Evolutionary conservation across 2,113 vertebrate genomes (phyloP), one percentile per base, ranked within the genome.

Genomic region (Eira barbara): DNA sequence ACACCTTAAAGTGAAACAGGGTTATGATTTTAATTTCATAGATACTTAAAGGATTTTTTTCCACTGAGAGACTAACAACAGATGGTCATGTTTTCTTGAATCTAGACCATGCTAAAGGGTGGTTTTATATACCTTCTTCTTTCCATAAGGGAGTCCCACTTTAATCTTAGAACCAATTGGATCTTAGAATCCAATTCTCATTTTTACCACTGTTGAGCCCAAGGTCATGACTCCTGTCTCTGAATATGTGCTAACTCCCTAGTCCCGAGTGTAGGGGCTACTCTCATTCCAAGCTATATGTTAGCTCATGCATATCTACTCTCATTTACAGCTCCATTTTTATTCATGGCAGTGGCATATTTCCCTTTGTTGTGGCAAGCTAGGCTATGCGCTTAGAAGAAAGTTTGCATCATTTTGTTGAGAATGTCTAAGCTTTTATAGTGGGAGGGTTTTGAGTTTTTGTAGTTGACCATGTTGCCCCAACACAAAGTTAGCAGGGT

Each of bases 1-100:
- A 84, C 0, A 61, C 47, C 17, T 49, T 11, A 89, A 92, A 91
- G 59, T 42, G 31, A 93, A 96, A 83, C 18, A 84, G 27, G 78
- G 34, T 95, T 95, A 69, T 94, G 10, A 42, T 79, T 95, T 97
- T 90, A 87, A 92, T 97, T 95, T 93, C 86, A 95, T 25, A 86
- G 65, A 79, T 85, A 86, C 78, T 89, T 93, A 7, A 21, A 94
- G 31, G 11, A 52, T 55, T 25, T 57, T 71, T 90, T 87, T 39
- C 25, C 10, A 85, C 4, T 9, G 18, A 67, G 55, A 93, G 31
- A 93, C 57, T 86, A 79, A 20, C 65, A 67, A 91, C 61, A 52
- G 1, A 61, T 36, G 65, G 59, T 42, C n/a, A 69, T 29, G 3
- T 82, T 96, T 96, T 25, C 61, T 65, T 57, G 23, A 87, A 47